These are phyloP conservation scores for Trichogramma pretiosum DNA, from an alignment of 1,140 invertebrate species.

Conservation along the genomic window DNA sequence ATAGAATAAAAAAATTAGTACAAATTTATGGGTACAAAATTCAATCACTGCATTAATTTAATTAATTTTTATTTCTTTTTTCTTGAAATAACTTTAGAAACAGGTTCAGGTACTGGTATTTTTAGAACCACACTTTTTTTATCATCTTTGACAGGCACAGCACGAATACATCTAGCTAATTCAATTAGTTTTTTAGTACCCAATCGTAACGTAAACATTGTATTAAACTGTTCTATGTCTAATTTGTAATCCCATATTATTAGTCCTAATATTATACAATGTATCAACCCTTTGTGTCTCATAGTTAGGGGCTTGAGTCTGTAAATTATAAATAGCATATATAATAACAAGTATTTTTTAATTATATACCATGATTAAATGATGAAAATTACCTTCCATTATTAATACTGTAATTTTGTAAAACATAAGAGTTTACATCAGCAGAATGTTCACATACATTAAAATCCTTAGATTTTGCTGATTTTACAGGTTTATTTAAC, in stretches of 20 bases:
- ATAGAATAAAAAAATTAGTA: too few relatives aligned
- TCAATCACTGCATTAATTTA: too few relatives aligned
- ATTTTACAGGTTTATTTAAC: constrained; percentile 34
- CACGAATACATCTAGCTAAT: constrained; percentile 38
- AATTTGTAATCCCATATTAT: constrained; percentile 36
- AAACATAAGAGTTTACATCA: constrained; percentile 34
- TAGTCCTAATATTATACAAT: constrained; percentile 42
- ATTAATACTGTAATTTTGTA: constrained; percentile 37
- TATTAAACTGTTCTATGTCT: constrained; percentile 39
- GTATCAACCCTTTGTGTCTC: constrained; percentile 44
- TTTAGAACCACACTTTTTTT: constrained; percentile 38
- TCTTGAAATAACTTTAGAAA: constrained; percentile 14
- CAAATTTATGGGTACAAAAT: too few relatives aligned
- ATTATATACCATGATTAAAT: not conserved
- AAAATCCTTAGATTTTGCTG: constrained; percentile 31
- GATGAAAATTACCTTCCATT: constrained; percentile 36
- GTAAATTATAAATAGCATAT: constrained; percentile 22
- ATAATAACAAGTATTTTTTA: constrained; percentile 2
- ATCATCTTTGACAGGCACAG: constrained; percentile 29
- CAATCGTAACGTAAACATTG: constrained; percentile 30
- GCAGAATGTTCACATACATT: constrained; percentile 26
- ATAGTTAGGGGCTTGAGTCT: constrained; percentile 41
- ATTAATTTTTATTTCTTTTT: constrained; percentile 24
- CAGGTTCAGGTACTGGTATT: constrained; percentile 39
- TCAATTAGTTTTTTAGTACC: constrained; percentile 42